Evolutionary conservation across 2,113 vertebrate species (phyloP).

Genomic region (Strix uralensis): DNA sequence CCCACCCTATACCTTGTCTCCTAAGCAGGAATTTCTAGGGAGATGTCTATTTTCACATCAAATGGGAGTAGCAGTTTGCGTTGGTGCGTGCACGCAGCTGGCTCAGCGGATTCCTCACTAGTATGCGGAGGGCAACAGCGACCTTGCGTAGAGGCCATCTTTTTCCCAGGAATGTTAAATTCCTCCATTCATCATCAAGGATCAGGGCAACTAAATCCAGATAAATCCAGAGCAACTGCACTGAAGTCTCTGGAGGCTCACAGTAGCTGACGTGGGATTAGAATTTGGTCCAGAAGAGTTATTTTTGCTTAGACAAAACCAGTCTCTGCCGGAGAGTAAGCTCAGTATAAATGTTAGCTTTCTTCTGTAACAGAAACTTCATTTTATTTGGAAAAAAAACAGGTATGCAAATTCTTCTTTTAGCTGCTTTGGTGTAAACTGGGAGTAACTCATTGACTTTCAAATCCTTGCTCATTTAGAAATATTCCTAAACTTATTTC

Average conservation of each 20-base stretch:
- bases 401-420: neutral
- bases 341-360: neutral
- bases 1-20: neutral
- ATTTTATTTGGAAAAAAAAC: neutral
- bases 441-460: neutral
- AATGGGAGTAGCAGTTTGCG: neutral
- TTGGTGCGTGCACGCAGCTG: fast-evolving
- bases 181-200: neutral
- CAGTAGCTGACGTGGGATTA: neutral
- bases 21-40: neutral
- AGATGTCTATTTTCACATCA: fast-evolving
- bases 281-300: neutral
- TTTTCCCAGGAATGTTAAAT: neutral
- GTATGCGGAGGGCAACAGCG: neutral
- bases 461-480: neutral
- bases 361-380: neutral
- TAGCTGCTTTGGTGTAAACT: neutral
- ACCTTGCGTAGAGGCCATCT: neutral
- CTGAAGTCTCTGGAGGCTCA: neutral
- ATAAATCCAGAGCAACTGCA: neutral
- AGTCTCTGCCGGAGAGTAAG: neutral
- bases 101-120: neutral
- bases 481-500: neutral
- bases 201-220: neutral
- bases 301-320: neutral